Conservation (phyloP, 2,888 invertebrate genomes). For the Lomographa bimaculata region DNA sequence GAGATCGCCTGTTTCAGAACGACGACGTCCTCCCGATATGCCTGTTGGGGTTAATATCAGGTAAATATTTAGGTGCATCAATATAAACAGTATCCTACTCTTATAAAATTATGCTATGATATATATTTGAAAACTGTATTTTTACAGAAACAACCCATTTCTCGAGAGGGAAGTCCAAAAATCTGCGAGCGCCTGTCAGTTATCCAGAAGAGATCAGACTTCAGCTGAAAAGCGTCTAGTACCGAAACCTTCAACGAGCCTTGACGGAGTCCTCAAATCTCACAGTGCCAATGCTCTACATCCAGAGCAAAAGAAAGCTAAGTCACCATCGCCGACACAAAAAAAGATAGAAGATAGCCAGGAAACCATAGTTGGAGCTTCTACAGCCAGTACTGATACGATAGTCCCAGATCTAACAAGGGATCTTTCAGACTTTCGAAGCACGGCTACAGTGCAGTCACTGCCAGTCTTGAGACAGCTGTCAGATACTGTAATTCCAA, state of each 20-base stretch:
- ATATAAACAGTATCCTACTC: too few species aligned
- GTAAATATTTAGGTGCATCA: too few species aligned
- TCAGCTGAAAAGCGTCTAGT: slow-evolving; percentile 57
- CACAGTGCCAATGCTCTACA: slow-evolving; percentile 74
- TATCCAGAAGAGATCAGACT: slow-evolving; percentile 66
- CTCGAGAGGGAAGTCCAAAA: slow-evolving; percentile 85
- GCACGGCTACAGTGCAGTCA: slow-evolving; percentile 33
- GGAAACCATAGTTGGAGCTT: slow-evolving; percentile 54
- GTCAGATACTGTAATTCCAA: slow-evolving; percentile 61
- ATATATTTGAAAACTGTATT: background rate
- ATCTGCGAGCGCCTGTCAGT: slow-evolving; percentile 85
- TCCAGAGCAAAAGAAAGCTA: slow-evolving; percentile 48
- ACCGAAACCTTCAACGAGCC: slow-evolving; percentile 44
- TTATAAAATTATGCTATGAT: too few species aligned
- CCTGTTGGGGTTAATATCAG: slow-evolving; percentile 77
- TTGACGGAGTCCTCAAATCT: slow-evolving; percentile 72
- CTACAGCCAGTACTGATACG: slow-evolving; percentile 62
- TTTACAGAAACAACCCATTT: slow-evolving; percentile 76
- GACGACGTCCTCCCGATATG: slow-evolving; percentile 81
- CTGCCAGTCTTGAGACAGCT: slow-evolving; percentile 57
- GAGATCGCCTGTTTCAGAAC: slow-evolving; percentile 85
- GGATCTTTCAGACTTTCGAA: slow-evolving; percentile 42
- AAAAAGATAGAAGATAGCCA: slow-evolving; percentile 56
- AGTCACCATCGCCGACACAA: slow-evolving; percentile 25
- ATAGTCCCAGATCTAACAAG: slow-evolving; percentile 58